These are phyloP conservation scores for Conus ventricosus DNA, from an alignment of 1,140 invertebrate genomes.

Conservation along the genomic window DNA sequence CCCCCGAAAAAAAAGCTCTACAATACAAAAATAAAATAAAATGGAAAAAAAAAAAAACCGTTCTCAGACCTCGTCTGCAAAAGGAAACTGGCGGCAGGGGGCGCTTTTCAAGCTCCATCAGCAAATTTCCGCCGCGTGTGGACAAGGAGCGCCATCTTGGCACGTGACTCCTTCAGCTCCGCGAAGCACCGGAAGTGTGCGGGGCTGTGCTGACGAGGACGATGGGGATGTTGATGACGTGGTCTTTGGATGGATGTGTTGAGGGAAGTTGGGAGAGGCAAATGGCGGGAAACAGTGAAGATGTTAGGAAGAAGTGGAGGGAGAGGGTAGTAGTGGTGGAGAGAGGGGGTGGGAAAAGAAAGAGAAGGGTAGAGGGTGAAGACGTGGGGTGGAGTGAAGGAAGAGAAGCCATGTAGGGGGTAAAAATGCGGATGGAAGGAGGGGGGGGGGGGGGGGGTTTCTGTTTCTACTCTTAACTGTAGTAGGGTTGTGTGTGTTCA, in stretches of 20 bases:
- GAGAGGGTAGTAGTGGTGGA: neutral
- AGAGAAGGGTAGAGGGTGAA: neutral
- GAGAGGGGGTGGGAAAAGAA: neutral
- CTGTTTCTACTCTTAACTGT: no score
- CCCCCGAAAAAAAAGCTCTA: neutral
- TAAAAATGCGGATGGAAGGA: no score
- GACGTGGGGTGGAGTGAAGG: no score
- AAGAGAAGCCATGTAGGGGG: no score
- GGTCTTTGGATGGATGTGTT: neutral
- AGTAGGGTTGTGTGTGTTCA: no score
- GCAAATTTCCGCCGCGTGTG: conserved; percentile 21
- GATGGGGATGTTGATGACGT: neutral
- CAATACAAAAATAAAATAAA: neutral
- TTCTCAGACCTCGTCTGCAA: neutral
- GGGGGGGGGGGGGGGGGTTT: no score
- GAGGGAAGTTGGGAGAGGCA: neutral
- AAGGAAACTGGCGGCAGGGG: neutral
- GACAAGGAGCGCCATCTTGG: conserved; percentile 20
- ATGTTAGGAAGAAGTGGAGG: neutral
- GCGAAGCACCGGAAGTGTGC: conserved; percentile 9
- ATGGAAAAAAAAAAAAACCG: neutral
- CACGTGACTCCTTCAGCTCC: conserved; percentile 19
- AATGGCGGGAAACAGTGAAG: neutral
- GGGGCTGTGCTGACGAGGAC: conserved; percentile 8
- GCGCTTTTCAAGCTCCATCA: conserved; percentile 20